A percentile compares a stretch with the other conserved stretches of the same genome.
These are phyloP conservation scores for Tricholauxania praeusta DNA, from an alignment of 2,888 invertebrate species.

Conservation along the genomic window DNA sequence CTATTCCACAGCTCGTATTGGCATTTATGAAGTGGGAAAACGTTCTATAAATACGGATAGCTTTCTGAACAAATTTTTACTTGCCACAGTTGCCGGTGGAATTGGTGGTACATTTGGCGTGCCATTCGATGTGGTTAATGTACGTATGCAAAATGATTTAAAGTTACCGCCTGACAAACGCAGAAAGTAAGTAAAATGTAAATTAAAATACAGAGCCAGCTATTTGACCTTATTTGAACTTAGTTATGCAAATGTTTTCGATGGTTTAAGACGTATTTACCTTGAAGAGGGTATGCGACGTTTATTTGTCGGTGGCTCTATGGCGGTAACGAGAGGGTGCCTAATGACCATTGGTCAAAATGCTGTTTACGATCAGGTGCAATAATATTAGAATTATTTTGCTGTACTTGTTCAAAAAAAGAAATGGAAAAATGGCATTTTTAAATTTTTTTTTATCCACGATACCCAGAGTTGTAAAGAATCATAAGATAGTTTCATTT, in stretches of 20 bases:
- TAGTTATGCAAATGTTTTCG: conserved; percentile 95
- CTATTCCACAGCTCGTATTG: conserved; percentile 90
- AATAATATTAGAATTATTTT: too few species aligned
- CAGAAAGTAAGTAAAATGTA: conserved; percentile 81
- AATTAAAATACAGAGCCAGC: neutral
- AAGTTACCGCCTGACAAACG: conserved; percentile 85
- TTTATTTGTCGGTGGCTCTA: conserved; percentile 89
- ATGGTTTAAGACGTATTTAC: conserved; percentile 86
- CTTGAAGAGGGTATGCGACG: conserved; percentile 81
- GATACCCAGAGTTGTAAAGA: too few species aligned
- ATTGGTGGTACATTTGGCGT: conserved; percentile 93
- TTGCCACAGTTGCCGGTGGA: conserved; percentile 88
- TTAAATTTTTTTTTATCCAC: too few species aligned
- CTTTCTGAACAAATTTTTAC: conserved; percentile 71
- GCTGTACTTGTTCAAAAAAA: too few species aligned
- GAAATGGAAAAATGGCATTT: too few species aligned
- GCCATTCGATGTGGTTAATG: conserved; percentile 96
- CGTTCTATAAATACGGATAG: conserved; percentile 66
- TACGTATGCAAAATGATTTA: conserved; percentile 98
- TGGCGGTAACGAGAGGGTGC: conserved; percentile 88
- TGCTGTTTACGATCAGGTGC: conserved; percentile 94
- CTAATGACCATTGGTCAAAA: conserved; percentile 98
- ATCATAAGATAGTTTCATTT: too few species aligned
- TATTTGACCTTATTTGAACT: conserved; percentile 50
- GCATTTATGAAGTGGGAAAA: conserved; percentile 78